Evolutionary conservation across 2,888 invertebrate genomes (phyloP).

Genomic region (Eucriotettix oculatus): DNA sequence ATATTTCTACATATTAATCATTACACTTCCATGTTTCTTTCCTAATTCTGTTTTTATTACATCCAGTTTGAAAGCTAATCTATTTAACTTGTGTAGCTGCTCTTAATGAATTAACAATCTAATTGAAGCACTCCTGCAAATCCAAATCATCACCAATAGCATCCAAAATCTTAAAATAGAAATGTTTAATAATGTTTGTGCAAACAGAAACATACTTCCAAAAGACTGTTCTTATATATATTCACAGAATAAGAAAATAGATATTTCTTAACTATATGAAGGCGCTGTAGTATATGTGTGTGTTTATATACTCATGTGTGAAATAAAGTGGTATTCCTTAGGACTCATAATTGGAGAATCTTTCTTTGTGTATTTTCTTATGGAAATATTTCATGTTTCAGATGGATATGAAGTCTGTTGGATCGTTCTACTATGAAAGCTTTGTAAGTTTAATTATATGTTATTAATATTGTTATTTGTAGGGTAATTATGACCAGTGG

Average conservation of each 20-base stretch:
- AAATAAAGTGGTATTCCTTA: no score
- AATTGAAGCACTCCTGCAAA: slow-evolving; percentile 10
- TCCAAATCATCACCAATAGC: slow-evolving; percentile 11
- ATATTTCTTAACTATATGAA: no score
- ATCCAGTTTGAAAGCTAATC: neutral
- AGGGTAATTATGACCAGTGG: no score
- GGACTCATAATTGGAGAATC: no score
- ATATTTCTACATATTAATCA: neutral
- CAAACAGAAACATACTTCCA: no score
- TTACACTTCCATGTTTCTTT: neutral
- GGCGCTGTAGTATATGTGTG: no score
- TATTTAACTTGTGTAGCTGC: no score
- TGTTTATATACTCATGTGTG: no score
- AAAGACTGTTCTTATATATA: no score
- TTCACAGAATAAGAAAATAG: no score
- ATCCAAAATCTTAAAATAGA: neutral
- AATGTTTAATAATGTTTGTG: no score
- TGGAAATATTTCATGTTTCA: slow-evolving; percentile 36
- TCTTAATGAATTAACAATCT: neutral
- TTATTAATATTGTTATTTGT: neutral
- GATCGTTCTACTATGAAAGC: slow-evolving; percentile 90
- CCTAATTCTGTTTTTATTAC: neutral
- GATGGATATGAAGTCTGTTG: slow-evolving; percentile 91
- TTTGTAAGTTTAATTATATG: slow-evolving; percentile 59
- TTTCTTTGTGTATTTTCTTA: neutral